Evolutionary conservation across 2,113 vertebrate species (phyloP), one percentile per base, ranked within the genome.

Genomic region (Paramormyrops kingsleyae): DNA sequence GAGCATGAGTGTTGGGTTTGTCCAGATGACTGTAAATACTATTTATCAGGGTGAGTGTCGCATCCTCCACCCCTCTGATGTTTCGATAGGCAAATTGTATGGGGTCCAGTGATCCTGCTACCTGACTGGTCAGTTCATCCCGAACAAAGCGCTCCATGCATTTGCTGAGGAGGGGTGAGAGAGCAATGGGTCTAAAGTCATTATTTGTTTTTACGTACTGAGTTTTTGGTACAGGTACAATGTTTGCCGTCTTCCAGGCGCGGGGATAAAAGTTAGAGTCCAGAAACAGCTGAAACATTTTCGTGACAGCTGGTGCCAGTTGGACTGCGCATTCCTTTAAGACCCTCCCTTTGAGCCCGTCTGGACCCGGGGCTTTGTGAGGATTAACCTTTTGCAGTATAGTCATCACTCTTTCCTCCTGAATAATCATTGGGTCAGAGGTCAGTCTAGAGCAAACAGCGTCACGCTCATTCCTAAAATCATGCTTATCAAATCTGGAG

Each of bases 151-250:
- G 5, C 44, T 44, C 5, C 44, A 44, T 35, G 35, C 35, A 35
- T 35, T 35, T 35, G 35, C 35, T 35, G 35, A 35, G 35, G 35
- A 35, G 35, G 35, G 35, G 35, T 35, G 35, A 1, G 35, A 35
- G 1, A 35, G 56, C 56, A 31, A 90, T 87, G 35, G 89, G 85
- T 74, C 59, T 52, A 42, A 87, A 87, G 59, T 90, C 89, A 27
- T 90, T 90, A 62, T 66, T n/a, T 13, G 89, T 62, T 87, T 86
- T 90, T 10, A 83, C 52, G 4, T 53, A 53, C 52, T n/a, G n/a
- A 66, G 47, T 87, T 86, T 70, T 90, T n/a, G n/a, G 89, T n/a
- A 87, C 83, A 35, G 42, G 56, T 15, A 74, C 27, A 44, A 87
- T 89, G 53, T 49, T 90, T 77, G 35, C 27, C 17, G 4, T 80